phyloP scores from a whole-genome alignment of 2,888 invertebrate genomes.

The Stenurella melanura region DNA sequence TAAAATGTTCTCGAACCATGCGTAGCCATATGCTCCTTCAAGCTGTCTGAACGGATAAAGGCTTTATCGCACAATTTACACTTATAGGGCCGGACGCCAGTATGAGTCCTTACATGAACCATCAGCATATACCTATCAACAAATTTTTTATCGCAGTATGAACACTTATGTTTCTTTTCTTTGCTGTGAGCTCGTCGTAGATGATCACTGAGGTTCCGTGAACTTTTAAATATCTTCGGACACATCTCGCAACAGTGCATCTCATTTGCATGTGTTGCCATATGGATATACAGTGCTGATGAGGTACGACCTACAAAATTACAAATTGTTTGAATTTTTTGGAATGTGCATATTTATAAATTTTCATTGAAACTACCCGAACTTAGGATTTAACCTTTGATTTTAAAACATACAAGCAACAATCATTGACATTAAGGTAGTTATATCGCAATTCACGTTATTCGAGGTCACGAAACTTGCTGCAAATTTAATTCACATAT shows the following conservation, averaged over 20 bases:
- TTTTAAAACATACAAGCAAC: no score
- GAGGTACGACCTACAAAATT: slow-evolving; percentile 59
- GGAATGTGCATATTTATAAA: background rate
- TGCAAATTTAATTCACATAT: no score
- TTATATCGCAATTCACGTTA: no score
- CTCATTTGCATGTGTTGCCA: slow-evolving; percentile 65
- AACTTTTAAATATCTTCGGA: slow-evolving; percentile 66
- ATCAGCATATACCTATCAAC: slow-evolving; percentile 65
- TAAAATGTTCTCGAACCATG: slow-evolving; percentile 61
- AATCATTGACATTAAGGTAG: no score
- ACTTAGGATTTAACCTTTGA: no score
- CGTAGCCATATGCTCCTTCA: slow-evolving; percentile 64
- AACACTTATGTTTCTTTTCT: slow-evolving; percentile 64
- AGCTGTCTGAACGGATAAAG: slow-evolving; percentile 65
- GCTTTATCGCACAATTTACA: slow-evolving; percentile 64
- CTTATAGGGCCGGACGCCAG: slow-evolving; percentile 64
- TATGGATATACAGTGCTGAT: slow-evolving; percentile 66
- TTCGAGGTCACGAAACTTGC: no score
- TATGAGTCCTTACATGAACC: slow-evolving; percentile 64
- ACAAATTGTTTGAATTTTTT: background rate
- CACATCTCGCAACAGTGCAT: slow-evolving; percentile 65
- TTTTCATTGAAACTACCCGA: no score
- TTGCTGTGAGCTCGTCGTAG: slow-evolving; percentile 63
- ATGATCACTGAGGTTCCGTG: slow-evolving; percentile 65
- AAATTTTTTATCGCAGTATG: slow-evolving; percentile 64